Conservation (phyloP, 2,113 vertebrate species). For the Diadophis punctatus region DNA sequence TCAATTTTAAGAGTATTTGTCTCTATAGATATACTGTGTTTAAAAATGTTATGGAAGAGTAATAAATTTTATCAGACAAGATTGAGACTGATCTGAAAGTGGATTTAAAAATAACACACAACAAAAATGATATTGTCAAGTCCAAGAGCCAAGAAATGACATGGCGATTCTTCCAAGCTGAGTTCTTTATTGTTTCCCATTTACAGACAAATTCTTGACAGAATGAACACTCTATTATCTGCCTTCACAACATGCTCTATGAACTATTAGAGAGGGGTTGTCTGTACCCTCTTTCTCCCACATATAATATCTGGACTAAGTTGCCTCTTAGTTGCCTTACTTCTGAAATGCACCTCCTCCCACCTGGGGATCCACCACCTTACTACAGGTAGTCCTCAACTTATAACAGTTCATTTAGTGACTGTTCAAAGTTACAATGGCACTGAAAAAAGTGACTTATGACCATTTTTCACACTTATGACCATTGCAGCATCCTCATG, state of each 20-base stretch:
- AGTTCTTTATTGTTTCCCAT: background rate
- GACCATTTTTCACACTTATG: background rate
- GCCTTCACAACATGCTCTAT: background rate
- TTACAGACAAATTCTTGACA: background rate
- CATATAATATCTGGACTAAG: background rate
- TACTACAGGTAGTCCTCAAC: background rate
- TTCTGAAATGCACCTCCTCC: background rate
- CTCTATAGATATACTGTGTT: background rate
- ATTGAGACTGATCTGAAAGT: background rate
- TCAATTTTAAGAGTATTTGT: background rate
- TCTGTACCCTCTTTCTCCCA: background rate
- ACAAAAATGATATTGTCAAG: background rate
- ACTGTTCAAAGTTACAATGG: background rate
- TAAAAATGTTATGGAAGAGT: background rate
- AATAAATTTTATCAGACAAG: background rate
- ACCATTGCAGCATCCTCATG: background rate
- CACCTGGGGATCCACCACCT: background rate
- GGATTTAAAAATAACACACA: background rate
- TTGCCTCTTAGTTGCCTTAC: background rate
- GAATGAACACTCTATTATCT: background rate
- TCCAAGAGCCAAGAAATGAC: background rate
- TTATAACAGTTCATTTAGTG: background rate
- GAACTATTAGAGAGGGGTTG: background rate
- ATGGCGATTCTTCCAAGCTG: background rate
- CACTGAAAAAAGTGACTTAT: background rate